A percentile compares a stretch with the other conserved stretches of the same genome.
phyloP scores from a whole-genome alignment of 2,113 vertebrate species.

The Vulpes lagopus region DNA sequence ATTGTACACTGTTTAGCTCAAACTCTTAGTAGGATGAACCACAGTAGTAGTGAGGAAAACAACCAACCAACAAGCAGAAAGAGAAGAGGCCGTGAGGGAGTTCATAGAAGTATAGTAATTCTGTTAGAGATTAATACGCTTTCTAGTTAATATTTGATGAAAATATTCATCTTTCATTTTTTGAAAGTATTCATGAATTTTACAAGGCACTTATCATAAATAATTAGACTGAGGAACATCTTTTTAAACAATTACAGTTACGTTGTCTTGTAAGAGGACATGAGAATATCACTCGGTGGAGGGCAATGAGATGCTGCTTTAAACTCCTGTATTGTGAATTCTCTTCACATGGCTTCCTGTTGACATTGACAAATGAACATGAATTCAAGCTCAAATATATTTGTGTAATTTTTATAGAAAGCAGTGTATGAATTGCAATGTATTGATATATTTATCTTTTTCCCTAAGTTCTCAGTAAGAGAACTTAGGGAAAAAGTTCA shows the following conservation, averaged over 20 bases:
- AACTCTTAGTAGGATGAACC: background rate
- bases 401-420: background rate
- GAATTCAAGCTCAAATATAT: background rate
- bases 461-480: background rate
- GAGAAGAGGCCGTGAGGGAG: background rate
- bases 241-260: background rate
- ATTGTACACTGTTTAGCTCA: background rate
- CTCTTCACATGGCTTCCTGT: background rate
- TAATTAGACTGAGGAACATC: background rate
- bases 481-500: background rate
- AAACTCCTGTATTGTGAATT: background rate
- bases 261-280: background rate
- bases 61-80: background rate
- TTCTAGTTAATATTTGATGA: background rate
- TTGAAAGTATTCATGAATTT: background rate
- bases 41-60: background rate
- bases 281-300: fast-evolving
- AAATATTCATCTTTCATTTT: background rate
- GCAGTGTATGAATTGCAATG: background rate
- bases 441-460: background rate
- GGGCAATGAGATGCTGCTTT: background rate
- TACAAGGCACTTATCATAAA: background rate
- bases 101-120: background rate
- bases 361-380: background rate
- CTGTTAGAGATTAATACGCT: background rate